Evolutionary conservation across 1,140 invertebrate species (phyloP).

Genomic region (Spodoptera litura): DNA sequence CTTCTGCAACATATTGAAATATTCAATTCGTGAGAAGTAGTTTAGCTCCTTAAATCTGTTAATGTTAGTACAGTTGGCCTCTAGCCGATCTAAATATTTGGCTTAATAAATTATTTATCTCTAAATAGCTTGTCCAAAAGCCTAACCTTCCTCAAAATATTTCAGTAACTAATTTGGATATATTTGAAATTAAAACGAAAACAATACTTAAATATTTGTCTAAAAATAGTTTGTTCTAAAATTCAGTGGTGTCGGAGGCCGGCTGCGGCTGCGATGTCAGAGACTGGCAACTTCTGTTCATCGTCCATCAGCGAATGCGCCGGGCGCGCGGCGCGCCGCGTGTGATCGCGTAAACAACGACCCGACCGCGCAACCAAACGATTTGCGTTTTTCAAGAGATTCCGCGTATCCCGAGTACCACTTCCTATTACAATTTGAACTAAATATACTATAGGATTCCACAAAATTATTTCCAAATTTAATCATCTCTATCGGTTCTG

Average conservation of each 20-base stretch:
- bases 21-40: too few species aligned
- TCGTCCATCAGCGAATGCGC: conserved; percentile 74
- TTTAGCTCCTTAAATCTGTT: too few species aligned
- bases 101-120: neutral
- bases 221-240: conserved; percentile 62
- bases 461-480: neutral
- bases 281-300: conserved; percentile 71
- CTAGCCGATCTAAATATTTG: too few species aligned
- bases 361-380: conserved; percentile 59
- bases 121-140: too few species aligned
- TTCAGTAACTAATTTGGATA: too few species aligned
- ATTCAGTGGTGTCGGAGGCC: conserved; percentile 52
- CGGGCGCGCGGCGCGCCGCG: conserved; percentile 28
- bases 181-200: conserved; percentile 41
- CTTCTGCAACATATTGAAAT: too few species aligned
- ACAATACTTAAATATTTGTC: conserved; percentile 52
- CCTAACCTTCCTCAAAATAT: too few species aligned
- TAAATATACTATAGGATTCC: conserved; percentile 4
- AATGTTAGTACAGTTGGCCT: too few species aligned
- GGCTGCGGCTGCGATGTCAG: conserved; percentile 75
- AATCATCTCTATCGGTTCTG: neutral
- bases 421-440: conserved; percentile 43
- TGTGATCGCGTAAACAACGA: conserved; percentile 78
- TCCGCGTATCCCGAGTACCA: conserved; percentile 51
- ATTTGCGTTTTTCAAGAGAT: conserved; percentile 77